Conservation (phyloP, 2,797 vertebrate species). For the Danio aesculapii region DNA sequence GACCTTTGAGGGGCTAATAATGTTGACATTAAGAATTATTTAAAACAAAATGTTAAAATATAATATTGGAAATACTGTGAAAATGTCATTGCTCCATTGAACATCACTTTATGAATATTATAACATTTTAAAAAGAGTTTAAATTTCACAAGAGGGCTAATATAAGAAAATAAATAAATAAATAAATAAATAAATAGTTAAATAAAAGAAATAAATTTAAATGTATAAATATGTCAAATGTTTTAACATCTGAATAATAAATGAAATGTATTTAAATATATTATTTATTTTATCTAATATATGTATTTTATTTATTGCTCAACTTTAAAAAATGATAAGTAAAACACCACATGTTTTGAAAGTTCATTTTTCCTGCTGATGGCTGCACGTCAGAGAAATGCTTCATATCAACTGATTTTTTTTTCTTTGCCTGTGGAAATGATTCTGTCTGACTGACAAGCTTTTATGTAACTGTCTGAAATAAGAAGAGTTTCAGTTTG, state of each 20-base stretch:
- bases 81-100: too few relatives aligned
- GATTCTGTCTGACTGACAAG: not conserved
- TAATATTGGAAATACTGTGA: too few relatives aligned
- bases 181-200: not conserved
- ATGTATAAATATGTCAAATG: not conserved
- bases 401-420: not conserved
- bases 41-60: too few relatives aligned
- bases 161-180: too few relatives aligned
- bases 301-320: not conserved
- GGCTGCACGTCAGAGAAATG: not conserved
- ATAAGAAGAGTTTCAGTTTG: conserved; percentile 14
- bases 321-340: not conserved
- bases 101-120: too few relatives aligned
- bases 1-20: too few relatives aligned
- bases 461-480: not conserved
- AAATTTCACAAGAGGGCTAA: too few relatives aligned
- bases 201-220: not conserved
- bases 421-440: not conserved
- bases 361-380: not conserved
- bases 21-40: too few relatives aligned
- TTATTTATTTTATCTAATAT: not conserved
- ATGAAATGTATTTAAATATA: not conserved
- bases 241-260: not conserved
- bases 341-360: not conserved
- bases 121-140: too few relatives aligned